Evolutionary conservation across 2,797 vertebrate species (phyloP), one percentile per base, ranked within the genome.

Genomic region (Cryptoblepharus egeriae): DNA sequence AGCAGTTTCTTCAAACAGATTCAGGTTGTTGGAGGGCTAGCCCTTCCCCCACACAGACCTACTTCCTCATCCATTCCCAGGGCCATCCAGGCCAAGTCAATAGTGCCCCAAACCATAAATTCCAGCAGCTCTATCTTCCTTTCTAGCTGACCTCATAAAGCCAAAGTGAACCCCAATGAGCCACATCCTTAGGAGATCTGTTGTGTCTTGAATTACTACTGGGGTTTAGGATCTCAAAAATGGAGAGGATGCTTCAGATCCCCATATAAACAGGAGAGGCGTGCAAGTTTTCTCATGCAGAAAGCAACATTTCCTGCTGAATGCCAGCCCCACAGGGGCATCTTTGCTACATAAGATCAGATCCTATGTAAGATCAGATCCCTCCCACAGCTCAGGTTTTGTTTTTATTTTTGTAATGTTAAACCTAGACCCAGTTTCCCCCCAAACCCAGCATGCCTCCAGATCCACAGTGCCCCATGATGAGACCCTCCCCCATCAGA

Each of bases 371-470:
- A 74, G 39, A 20, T 67, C 32, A 74, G 37, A 58, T 49, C 39
- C 63, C 24, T 65, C 82, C 37, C 76, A 68, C 55, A 79, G 68
- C 77, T 79, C 15, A 15, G 49, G 49, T 52, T 52, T 52, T 16
- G 49, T 13, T 49, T 49, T 18, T 57, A 60, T 79, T 79, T 84
- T 45, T 49, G 82, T 37, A 52, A 68, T 24, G 42, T 69, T 28
- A 42, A 71, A 61, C 39, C 70, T 84, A 49, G 52, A 37, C n/a
- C 2, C 30, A 52, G 39, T 28, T 45, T n/a, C 67, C 37, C 49
- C 32, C 15, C 28, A 55, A 64, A 72, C 75, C 68, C 81, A 77
- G 75, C 58, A 65, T 77, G 37, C 26, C 68, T 70, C 65, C 22
- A 70, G 26, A 30, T 1, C 13, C 49, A 61, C 74, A 71, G 74